Evolutionary conservation across 2,113 vertebrate species (phyloP), one percentile per base, ranked within the genome.

Genomic region (Excalfactoria chinensis): DNA sequence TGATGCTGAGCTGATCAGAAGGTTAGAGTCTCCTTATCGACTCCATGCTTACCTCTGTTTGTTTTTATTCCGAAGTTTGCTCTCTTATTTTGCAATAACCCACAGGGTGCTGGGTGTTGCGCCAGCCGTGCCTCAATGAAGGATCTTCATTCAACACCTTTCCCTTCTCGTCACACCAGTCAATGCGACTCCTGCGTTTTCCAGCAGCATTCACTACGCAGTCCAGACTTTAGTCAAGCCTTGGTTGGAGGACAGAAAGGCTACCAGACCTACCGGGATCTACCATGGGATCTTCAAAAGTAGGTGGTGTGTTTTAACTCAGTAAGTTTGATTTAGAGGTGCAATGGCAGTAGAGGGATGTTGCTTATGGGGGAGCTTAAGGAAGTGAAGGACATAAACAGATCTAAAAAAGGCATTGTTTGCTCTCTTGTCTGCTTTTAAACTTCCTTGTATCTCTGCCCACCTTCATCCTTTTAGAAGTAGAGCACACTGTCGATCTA

Each of bases 251-350:
- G 92, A 56, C 95, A 95, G 55, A 90, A 89, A 51, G 96, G 91
- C 88, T 96, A 97, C 67, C 94, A 94, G 78, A 86, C 66, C 91
- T 97, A 93, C 87, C 77, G 93, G 56, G 93, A 95, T 14, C 80
- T 90, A 7, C 94, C 94, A 93, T 95, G 95, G 96, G 93, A 94
- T 28, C 87, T 95, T 84, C 96, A 96, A 91, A 97, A 96, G 97
- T 97, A 96, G 82, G 97, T 97, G 73, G 19, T 4, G 0, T 73
- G 25, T 87, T 80, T 71, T 40, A 76, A 64, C 37, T 71, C 1
- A 1, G 37, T 37, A 44, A 25, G 23, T 34, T 70, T 70, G 19
- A 40, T 64, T 79, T 68, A 44, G 64, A 72, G 43, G 8, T 19
- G 6, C 60, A 22, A 35, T 19, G 69, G 28, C 73, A 55, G 66